Evolutionary conservation across 2,888 invertebrate species (phyloP).

Genomic region (Cantharis flavilabris): DNA sequence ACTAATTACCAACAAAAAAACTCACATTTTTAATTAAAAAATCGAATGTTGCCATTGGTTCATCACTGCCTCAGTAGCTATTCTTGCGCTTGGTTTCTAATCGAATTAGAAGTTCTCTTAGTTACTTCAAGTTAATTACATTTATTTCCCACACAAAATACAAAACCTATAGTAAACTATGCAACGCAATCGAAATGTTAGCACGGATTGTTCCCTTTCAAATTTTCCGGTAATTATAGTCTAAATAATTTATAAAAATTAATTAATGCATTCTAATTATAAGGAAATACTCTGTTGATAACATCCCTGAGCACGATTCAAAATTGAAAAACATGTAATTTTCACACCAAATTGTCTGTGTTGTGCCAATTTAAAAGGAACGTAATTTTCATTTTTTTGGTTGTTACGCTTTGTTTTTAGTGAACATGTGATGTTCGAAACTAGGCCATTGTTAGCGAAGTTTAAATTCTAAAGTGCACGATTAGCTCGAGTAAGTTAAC

Average conservation of each 20-base stretch:
- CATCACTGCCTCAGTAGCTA: not conserved
- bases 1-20: not conserved
- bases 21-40: not conserved
- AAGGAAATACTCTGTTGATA: too few species aligned
- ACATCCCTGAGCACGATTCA: too few species aligned
- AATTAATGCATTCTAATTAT: too few species aligned
- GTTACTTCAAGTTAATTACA: not conserved
- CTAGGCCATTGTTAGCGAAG: not conserved
- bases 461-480: not conserved
- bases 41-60: not conserved
- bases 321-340: too few species aligned
- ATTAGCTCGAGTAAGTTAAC: not conserved
- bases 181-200: not conserved
- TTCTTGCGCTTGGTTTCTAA: not conserved
- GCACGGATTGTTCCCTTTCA: not conserved
- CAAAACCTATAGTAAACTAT: not conserved
- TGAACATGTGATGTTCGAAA: not conserved
- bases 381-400: not conserved
- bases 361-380: not conserved
- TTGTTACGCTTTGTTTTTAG: not conserved
- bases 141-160: not conserved
- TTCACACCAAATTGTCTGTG: too few species aligned
- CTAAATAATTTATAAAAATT: too few species aligned
- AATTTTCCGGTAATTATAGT: not conserved
- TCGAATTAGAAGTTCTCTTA: not conserved